Conservation (phyloP, 1,140 invertebrate genomes). For the Orius insidiosus region DNA sequence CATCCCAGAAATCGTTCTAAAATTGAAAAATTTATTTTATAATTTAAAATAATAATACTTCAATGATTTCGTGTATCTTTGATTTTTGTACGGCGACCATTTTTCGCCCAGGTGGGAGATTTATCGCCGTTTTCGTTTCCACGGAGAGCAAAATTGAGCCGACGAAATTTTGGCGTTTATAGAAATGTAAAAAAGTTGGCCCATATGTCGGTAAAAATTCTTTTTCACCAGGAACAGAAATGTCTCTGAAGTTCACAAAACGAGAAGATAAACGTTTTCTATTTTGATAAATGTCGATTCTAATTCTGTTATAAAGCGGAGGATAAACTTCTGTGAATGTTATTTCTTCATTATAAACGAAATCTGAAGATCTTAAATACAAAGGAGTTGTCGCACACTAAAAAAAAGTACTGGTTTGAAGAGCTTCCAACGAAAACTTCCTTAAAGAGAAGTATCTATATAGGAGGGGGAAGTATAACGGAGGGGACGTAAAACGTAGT, state of each 20-base stretch:
- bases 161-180: neutral
- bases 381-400: neutral
- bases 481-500: no score
- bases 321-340: conserved; percentile 6
- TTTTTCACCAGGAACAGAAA: neutral
- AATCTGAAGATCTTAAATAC: neutral
- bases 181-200: conserved; percentile 9
- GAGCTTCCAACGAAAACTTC: no score
- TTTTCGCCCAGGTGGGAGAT: conserved; percentile 1
- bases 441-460: no score
- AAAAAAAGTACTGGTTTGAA: no score
- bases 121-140: conserved; percentile 1
- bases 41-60: neutral
- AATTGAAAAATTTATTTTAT: neutral
- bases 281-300: conserved; percentile 1
- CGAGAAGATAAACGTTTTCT: neutral
- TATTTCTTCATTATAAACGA: conserved; percentile 3
- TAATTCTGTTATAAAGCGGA: conserved; percentile 3
- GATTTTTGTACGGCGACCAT: conserved; percentile 2
- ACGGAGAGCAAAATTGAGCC: conserved; percentile 5
- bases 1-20: neutral
- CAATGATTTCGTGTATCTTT: neutral
- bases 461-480: no score
- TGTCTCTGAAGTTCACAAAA: neutral
- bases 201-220: conserved; percentile 10